Conservation (phyloP, 2,888 invertebrate species). For the Pristionchus arcanus region DNA sequence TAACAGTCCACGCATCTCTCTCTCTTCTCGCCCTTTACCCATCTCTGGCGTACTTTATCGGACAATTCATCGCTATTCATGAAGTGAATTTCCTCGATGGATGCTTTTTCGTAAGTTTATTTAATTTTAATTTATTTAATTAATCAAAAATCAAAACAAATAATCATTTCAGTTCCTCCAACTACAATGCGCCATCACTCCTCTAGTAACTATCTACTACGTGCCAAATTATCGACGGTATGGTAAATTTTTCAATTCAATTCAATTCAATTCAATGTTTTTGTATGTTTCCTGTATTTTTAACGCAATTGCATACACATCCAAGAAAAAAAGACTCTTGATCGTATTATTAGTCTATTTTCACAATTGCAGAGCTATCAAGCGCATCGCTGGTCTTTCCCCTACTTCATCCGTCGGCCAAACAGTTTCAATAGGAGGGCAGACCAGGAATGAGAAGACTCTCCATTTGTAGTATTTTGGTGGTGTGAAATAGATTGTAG, state of each 20-base stretch:
- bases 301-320: not conserved
- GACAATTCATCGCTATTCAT: slow-evolving; percentile 16
- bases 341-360: not conserved
- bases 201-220: slow-evolving; percentile 24
- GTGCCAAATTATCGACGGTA: slow-evolving; percentile 37
- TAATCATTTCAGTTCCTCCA: not conserved
- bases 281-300: not conserved
- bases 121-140: not conserved
- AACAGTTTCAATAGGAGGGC: not conserved
- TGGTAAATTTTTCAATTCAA: too few relatives aligned
- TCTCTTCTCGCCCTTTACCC: slow-evolving; percentile 23
- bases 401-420: not conserved
- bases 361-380: not conserved
- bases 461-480: not conserved
- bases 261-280: too few relatives aligned
- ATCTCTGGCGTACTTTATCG: slow-evolving; percentile 21
- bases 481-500: not conserved
- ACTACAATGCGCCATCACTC: slow-evolving; percentile 17
- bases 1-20: not conserved
- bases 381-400: not conserved
- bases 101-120: slow-evolving; percentile 25
- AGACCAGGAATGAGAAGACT: not conserved
- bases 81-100: slow-evolving; percentile 31
- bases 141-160: not conserved
- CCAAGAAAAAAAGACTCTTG: not conserved